Evolutionary conservation across 2,888 invertebrate species (phyloP).

Genomic region (Acrocyrtus sp.): DNA sequence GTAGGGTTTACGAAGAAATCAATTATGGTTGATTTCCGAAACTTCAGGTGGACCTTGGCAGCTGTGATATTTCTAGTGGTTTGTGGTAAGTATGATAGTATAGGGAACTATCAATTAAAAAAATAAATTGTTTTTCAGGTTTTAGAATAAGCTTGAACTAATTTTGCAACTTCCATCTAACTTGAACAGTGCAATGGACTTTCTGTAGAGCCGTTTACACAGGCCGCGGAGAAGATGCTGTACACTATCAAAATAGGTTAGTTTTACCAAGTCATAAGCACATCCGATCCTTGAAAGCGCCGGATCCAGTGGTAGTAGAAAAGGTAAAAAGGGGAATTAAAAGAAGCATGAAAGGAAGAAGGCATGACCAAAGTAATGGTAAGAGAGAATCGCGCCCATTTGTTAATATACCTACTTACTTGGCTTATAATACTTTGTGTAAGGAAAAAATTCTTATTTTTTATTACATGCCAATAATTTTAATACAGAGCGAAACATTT

Average conservation of each 20-base stretch:
- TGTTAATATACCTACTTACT: no score
- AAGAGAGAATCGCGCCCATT: no score
- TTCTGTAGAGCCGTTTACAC: conserved; percentile 10
- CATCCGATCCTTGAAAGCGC: conserved; percentile 8
- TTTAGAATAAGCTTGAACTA: not conserved
- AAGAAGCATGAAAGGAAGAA: conserved; percentile 17
- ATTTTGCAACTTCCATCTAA: not conserved
- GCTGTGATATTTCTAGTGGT: conserved; percentile 36
- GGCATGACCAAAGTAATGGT: conserved; percentile 47
- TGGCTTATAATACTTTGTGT: no score
- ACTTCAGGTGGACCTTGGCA: conserved; percentile 34
- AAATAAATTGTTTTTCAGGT: not conserved
- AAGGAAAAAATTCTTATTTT: no score
- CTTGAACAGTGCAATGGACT: conserved; percentile 17
- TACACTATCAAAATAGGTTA: not conserved
- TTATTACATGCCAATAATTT: no score
- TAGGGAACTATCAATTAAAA: not conserved
- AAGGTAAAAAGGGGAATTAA: conserved; percentile 18
- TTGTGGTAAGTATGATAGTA: conserved; percentile 45
- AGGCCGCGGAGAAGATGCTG: conserved; percentile 3
- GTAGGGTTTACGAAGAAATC: no score
- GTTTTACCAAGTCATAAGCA: conserved; percentile 18
- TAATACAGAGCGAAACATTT: conserved; percentile 50
- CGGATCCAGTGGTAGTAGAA: conserved; percentile 15
- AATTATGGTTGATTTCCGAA: conserved; percentile 3